phyloP scores from a whole-genome alignment of 1,140 invertebrate genomes.

The Zophobas atratus region DNA sequence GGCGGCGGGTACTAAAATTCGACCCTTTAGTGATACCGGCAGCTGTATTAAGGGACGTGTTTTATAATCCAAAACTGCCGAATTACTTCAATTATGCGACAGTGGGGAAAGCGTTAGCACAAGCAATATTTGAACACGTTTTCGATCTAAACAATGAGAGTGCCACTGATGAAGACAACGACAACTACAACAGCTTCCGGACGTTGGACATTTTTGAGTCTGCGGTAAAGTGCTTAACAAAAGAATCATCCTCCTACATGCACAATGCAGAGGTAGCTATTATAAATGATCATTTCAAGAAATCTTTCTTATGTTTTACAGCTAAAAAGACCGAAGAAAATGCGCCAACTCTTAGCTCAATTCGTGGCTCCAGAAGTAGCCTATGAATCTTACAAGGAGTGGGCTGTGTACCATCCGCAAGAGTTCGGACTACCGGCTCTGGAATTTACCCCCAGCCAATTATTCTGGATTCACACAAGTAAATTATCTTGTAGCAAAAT shows the following conservation, averaged over 20 bases:
- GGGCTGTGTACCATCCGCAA: background rate
- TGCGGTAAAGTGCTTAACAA: constrained; percentile 28
- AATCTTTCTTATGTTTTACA: background rate
- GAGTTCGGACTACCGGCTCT: constrained; percentile 67
- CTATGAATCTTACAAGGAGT: constrained; percentile 29
- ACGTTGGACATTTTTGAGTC: constrained; percentile 16
- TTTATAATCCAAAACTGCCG: constrained; percentile 23
- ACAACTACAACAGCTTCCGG: constrained; percentile 16
- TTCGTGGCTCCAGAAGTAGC: constrained; percentile 26
- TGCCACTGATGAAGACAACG: background rate
- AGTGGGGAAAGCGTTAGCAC: constrained; percentile 1
- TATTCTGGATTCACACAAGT: constrained; percentile 74
- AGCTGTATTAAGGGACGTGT: constrained; percentile 6
- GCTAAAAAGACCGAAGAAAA: constrained; percentile 23
- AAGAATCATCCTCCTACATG: constrained; percentile 18
- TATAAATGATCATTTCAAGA: background rate
- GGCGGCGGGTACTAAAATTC: constrained; percentile 6
- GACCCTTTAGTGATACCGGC: constrained; percentile 24
- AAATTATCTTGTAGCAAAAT: constrained; percentile 73
- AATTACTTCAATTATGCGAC: constrained; percentile 42
- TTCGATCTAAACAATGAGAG: constrained; percentile 7
- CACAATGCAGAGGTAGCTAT: constrained; percentile 17
- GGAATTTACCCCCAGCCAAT: constrained; percentile 71
- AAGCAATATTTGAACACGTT: constrained; percentile 23
- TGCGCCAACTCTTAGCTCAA: constrained; percentile 13